phyloP scores from a whole-genome alignment of 2,113 vertebrate species.

The Etia nguti region DNA sequence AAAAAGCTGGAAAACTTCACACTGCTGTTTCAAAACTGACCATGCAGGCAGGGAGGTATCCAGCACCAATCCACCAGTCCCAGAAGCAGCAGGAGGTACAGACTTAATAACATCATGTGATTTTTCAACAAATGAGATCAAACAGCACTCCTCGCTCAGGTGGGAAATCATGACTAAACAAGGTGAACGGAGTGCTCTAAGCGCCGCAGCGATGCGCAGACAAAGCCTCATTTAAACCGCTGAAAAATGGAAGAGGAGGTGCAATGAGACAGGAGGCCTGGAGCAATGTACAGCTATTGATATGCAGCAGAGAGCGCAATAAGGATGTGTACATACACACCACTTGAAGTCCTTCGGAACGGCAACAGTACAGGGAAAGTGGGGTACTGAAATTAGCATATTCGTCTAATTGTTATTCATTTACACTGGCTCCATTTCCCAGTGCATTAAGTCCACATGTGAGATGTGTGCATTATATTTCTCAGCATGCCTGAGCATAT shows the following conservation, averaged over 20 bases:
- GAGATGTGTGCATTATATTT: neutral
- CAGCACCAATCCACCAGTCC: neutral
- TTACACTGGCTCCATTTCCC: conserved; percentile 6
- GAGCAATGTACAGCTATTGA: conserved; percentile 27
- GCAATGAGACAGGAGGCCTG: conserved; percentile 38
- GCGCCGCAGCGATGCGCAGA: conserved; percentile 1
- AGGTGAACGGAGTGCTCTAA: conserved; percentile 25
- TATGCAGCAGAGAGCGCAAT: conserved; percentile 7
- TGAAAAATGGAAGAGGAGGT: conserved; percentile 49
- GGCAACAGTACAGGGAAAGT: neutral
- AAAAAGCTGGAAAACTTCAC: neutral
- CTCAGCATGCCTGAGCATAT: neutral
- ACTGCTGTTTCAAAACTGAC: neutral
- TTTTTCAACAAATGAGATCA: conserved; percentile 57
- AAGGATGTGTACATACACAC: neutral
- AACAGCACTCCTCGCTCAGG: conserved; percentile 28
- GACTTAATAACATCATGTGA: conserved; percentile 25
- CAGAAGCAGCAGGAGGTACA: neutral
- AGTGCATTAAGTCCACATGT: neutral
- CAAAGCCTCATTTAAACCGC: conserved; percentile 45
- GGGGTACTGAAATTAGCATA: conserved; percentile 45
- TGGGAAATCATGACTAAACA: conserved; percentile 54
- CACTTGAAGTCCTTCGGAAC: neutral
- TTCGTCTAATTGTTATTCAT: conserved; percentile 55
- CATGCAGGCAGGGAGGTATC: neutral